These are phyloP conservation scores for Saturnia pavonia DNA, from an alignment of 2,888 invertebrate species.

Conservation along the genomic window DNA sequence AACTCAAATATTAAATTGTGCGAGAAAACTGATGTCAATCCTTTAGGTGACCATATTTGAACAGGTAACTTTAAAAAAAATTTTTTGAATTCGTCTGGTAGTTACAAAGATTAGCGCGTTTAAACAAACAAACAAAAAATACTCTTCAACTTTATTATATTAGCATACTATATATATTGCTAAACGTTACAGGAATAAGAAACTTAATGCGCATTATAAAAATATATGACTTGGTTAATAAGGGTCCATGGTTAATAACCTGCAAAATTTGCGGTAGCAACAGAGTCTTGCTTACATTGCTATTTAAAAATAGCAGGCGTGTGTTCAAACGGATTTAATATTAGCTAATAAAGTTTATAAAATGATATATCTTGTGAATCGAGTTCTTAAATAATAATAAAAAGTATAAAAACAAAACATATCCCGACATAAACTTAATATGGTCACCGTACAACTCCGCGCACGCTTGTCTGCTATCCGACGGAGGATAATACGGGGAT, in stretches of 20 bases:
- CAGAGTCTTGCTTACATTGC: background rate
- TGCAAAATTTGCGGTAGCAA: conserved; percentile 7
- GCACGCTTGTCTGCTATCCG: conserved; percentile 51
- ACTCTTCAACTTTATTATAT: no score
- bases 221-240: no score
- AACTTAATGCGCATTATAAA: background rate
- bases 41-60: no score
- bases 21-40: no score
- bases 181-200: background rate
- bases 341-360: background rate
- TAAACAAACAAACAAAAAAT: no score
- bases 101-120: no score
- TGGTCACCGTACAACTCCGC: conserved; percentile 44
- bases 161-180: background rate
- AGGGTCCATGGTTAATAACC: no score
- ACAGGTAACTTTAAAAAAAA: no score
- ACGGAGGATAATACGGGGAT: conserved; percentile 64
- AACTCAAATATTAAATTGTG: no score
- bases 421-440: conserved; percentile 5
- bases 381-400: background rate
- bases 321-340: background rate
- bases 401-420: background rate
- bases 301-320: conserved; percentile 9
- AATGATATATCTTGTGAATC: background rate
- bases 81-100: no score